phyloP scores from a whole-genome alignment of 2,113 vertebrate species.

The Alligator sinensis region DNA sequence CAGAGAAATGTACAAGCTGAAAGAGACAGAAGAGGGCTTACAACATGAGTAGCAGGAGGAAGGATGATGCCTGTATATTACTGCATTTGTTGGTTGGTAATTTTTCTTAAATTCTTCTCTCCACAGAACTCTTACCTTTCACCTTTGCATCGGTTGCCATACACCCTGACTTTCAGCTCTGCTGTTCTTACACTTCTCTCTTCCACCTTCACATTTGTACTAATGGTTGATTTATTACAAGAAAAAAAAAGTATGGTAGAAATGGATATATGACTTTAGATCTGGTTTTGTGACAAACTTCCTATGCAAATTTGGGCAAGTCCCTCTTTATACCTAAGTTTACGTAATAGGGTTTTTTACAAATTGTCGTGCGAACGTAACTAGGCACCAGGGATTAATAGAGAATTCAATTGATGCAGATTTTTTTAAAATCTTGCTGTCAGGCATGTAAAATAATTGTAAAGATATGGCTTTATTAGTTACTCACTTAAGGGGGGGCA shows the following conservation, averaged over 20 bases:
- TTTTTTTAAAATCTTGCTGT: neutral
- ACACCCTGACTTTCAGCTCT: neutral
- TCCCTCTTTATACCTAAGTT: neutral
- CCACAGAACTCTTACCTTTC: no score
- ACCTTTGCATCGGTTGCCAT: no score
- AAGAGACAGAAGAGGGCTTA: no score
- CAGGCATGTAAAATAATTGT: fast-evolving
- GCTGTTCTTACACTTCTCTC: neutral
- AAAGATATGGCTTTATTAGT: neutral
- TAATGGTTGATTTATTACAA: no score
- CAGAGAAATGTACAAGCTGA: no score
- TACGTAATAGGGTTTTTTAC: neutral
- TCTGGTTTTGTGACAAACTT: neutral
- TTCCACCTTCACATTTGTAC: neutral
- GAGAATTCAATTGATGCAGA: neutral
- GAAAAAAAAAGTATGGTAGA: neutral
- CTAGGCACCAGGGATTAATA: neutral
- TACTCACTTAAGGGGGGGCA: no score
- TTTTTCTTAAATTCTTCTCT: no score
- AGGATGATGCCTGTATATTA: no score
- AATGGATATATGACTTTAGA: neutral
- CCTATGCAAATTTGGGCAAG: neutral
- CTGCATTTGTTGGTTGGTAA: no score
- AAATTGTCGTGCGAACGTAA: neutral
- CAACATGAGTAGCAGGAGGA: no score